Conservation (phyloP, 2,113 vertebrate species). For the Larimichthys polyactis region DNA sequence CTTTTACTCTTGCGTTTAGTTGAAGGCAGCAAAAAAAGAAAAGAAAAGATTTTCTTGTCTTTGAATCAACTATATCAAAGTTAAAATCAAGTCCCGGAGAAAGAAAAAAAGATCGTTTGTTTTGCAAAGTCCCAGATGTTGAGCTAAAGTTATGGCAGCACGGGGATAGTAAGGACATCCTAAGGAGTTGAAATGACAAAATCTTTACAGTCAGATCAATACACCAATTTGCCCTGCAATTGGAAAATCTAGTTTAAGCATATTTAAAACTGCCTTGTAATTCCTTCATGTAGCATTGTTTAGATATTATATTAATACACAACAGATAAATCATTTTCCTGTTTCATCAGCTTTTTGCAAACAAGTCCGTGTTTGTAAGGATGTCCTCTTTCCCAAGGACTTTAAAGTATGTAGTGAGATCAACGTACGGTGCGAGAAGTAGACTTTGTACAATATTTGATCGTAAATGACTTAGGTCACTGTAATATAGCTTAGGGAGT, state of each 20-base stretch:
- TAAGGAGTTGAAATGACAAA: conserved; percentile 35
- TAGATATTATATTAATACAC: conserved; percentile 11
- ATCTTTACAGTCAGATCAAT: conserved; percentile 20
- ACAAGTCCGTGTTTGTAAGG: conserved; percentile 32
- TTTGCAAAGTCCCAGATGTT: conserved; percentile 13
- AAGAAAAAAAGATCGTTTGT: conserved; percentile 5
- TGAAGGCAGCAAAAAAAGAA: conserved; percentile 36
- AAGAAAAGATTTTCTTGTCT: not conserved
- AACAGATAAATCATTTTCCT: conserved; percentile 22
- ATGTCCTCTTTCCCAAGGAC: conserved; percentile 36
- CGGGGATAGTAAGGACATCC: conserved; percentile 1
- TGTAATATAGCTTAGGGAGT: conserved; percentile 21
- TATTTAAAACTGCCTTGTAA: not conserved
- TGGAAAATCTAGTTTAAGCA: not conserved
- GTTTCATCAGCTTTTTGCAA: conserved; percentile 21
- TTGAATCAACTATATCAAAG: conserved; percentile 21
- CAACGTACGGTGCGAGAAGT: not conserved
- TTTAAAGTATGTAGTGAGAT: not conserved
- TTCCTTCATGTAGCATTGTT: conserved; percentile 55
- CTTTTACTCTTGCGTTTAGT: conserved; percentile 27
- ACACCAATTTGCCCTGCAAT: conserved; percentile 22
- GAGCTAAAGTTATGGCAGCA: not conserved
- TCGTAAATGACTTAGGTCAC: conserved; percentile 6
- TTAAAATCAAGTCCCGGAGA: conserved; percentile 10
- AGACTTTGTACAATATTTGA: conserved; percentile 22